These are phyloP conservation scores for Hofmannophila pseudospretella DNA, from an alignment of 2,888 invertebrate species.

Conservation along the genomic window DNA sequence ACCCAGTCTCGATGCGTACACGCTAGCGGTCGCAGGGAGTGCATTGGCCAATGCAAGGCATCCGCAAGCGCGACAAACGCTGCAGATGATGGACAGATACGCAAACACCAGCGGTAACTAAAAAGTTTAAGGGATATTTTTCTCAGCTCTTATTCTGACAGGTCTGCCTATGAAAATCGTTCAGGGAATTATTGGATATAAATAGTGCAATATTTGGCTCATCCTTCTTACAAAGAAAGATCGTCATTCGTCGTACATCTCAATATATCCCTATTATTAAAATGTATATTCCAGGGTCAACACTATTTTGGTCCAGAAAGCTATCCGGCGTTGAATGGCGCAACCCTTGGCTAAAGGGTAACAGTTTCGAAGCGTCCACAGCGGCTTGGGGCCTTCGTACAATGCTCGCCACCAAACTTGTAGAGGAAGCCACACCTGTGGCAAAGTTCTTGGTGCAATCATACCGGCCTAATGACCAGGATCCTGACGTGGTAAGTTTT, in stretches of 20 bases:
- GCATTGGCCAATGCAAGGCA: constrained; percentile 87
- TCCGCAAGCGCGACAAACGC: constrained; percentile 80
- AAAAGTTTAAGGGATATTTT: no score
- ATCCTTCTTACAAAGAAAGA: no score
- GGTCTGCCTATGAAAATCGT: no score
- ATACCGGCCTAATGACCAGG: constrained; percentile 43
- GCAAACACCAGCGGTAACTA: constrained; percentile 67
- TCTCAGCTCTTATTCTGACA: no score
- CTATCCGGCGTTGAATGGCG: constrained; percentile 53
- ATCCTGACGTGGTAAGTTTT: constrained; percentile 64
- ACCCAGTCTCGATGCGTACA: constrained; percentile 81
- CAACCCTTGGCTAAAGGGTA: constrained; percentile 62
- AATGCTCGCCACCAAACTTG: constrained; percentile 63
- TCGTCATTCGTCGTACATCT: no score
- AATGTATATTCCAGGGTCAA: constrained; percentile 41
- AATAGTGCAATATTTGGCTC: no score
- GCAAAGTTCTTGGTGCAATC: constrained; percentile 54
- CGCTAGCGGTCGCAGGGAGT: constrained; percentile 86
- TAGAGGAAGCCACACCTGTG: constrained; percentile 55
- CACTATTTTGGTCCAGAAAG: constrained; percentile 60
- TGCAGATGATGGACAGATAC: constrained; percentile 65
- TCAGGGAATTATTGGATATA: no score
- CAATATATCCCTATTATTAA: no score
- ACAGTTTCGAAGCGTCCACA: constrained; percentile 82
- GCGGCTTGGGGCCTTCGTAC: constrained; percentile 93